Evolutionary conservation across 2,797 vertebrate genomes (phyloP), one percentile per base, ranked within the genome.

Genomic region (Diglossa cyanea): DNA sequence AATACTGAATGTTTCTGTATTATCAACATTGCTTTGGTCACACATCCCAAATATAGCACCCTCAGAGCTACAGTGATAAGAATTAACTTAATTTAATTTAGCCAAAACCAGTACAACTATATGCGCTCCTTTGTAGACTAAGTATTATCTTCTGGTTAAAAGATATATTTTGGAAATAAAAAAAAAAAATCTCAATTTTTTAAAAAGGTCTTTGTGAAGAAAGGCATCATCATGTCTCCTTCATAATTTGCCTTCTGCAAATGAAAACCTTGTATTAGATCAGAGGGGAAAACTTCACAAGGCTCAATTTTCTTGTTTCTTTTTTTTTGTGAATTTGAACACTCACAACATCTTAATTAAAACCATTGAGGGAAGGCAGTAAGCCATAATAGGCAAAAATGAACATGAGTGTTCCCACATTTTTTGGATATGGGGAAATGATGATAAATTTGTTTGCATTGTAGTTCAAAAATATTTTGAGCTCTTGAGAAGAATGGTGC

Each of bases 401-500:
- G 21, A 17, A 39, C 28, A n/a, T 23, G 23, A 88, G 8, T 58
- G 24, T 58, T 54, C 76, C 12, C 18, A 62, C 13, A 4, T 55
- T 75, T 91, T 73, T 78, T 84, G 24, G 31, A 48, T 88, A 18
- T 85, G 40, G 48, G 18, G 62, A 85, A 45, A 87, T 62, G 39
- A 1, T 51, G 37, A 30, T 54, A 79, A 48, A 2, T 5, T 37
- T 75, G 24, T 72, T 76, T 71, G 11, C 26, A 21, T 7, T 90
- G 44, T 83, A 73, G 10, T 74, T 91, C 11, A 87, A 42, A 92
- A 74, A 33, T 83, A 70, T 71, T 78, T 90, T 55, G 65, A 68
- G 13, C 7, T 74, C 30, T 80, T 61, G 13, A 65, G 35, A 68
- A 17, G 30, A 88, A 72, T 26, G 10, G 17, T 77, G 16, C 31